These are phyloP conservation scores for Furnarius figulus DNA, from an alignment of 2,113 vertebrate species.

Conservation along the genomic window DNA sequence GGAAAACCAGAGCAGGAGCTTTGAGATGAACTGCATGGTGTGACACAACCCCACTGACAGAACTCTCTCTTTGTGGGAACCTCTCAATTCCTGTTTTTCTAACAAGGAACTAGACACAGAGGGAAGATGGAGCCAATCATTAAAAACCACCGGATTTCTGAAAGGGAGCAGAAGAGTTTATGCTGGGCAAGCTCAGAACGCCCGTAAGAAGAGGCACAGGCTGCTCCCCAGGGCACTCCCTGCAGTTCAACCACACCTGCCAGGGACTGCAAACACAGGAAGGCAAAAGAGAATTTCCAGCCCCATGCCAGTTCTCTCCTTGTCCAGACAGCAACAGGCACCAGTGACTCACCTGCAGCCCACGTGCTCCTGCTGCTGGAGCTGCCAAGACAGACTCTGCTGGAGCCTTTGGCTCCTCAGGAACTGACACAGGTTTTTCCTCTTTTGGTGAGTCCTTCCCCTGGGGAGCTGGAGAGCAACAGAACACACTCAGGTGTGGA, in stretches of 20 bases:
- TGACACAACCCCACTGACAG: background rate
- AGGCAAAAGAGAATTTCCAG: background rate
- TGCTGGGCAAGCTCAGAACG: background rate
- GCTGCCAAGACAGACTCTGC: background rate
- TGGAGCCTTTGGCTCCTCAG: background rate
- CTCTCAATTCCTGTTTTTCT: background rate
- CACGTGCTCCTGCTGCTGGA: background rate
- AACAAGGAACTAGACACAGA: background rate
- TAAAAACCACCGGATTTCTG: background rate
- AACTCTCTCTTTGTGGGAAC: background rate
- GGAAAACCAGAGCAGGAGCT: background rate
- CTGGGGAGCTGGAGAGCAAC: conserved; percentile 20
- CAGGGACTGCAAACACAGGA: background rate
- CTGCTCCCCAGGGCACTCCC: background rate
- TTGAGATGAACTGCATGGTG: background rate
- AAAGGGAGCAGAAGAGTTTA: background rate
- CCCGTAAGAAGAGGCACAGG: background rate
- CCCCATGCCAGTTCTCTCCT: background rate
- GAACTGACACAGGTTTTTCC: conserved; percentile 30
- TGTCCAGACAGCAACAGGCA: background rate
- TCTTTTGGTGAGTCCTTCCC: background rate
- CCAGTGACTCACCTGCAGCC: conserved; percentile 53
- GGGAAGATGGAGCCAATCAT: background rate
- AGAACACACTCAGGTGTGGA: background rate
- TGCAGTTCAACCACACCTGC: background rate